These are phyloP conservation scores for Haliclystus octoradiatus DNA, from an alignment of 30 jellyfish, hydroid and myxozoan species.

Conservation along the genomic window DNA sequence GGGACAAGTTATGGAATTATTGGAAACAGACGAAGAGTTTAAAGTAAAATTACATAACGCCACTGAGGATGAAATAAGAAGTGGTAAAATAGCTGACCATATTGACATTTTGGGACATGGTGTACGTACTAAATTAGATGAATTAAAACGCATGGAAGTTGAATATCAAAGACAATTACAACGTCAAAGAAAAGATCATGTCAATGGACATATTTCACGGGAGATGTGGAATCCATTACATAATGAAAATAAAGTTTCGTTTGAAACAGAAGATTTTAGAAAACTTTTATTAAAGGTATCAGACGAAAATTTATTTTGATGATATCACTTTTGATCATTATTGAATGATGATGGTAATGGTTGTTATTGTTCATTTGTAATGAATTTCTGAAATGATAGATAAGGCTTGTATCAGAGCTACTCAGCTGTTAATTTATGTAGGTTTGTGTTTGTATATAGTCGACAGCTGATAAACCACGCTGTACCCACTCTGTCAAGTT, in stretches of 20 bases:
- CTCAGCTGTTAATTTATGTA: too few species aligned
- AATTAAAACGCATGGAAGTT: constrained; percentile 71
- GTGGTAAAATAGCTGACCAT: constrained; percentile 69
- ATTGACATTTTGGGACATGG: constrained; percentile 38
- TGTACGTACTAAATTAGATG: constrained; percentile 70
- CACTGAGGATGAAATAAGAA: constrained; percentile 64
- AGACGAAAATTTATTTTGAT: too few species aligned
- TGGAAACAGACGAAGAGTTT: constrained; percentile 71
- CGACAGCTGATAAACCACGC: too few species aligned
- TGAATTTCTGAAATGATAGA: too few species aligned
- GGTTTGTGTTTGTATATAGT: too few species aligned
- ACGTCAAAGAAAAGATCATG: constrained; percentile 56
- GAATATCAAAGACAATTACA: constrained; percentile 59
- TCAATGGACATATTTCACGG: constrained; percentile 57
- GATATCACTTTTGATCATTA: too few species aligned
- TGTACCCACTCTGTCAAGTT: too few species aligned
- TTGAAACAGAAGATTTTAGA: constrained; percentile 56
- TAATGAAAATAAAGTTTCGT: constrained; percentile 60
- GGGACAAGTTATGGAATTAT: constrained; percentile 76
- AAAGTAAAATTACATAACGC: constrained; percentile 69
- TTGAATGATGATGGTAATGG: too few species aligned
- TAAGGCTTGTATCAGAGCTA: too few species aligned
- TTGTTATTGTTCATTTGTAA: too few species aligned
- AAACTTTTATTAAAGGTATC: constrained; percentile 65
- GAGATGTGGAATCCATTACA: constrained; percentile 78